phyloP scores from a whole-genome alignment of 2,113 vertebrate genomes.

The Periophthalmodon schlosseri region DNA sequence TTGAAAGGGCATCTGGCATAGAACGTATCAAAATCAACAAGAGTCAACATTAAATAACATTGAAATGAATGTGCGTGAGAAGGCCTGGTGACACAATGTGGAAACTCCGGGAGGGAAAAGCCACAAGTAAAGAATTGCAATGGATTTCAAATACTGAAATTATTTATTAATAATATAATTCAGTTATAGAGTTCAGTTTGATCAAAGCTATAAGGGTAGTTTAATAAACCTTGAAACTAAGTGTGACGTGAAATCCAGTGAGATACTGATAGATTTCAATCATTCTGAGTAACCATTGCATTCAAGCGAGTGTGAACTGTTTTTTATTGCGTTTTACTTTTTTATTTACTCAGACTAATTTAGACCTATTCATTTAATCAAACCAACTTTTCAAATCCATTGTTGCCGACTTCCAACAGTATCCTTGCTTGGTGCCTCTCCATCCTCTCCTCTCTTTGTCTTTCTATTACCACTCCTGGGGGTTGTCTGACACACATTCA shows the following conservation, averaged over 20 bases:
- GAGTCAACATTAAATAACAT: neutral
- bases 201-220: neutral
- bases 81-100: neutral
- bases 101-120: neutral
- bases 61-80: neutral
- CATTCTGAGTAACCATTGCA: neutral
- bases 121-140: neutral
- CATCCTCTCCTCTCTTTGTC: conserved; percentile 58
- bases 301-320: neutral
- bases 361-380: neutral
- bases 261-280: neutral
- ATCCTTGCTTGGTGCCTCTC: conserved; percentile 1
- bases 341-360: neutral
- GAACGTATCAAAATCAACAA: neutral
- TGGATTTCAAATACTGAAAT: neutral
- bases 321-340: neutral
- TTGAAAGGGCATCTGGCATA: neutral
- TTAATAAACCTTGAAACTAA: neutral
- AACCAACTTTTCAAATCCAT: conserved; percentile 26
- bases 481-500: conserved; percentile 63
- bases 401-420: conserved; percentile 45
- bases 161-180: neutral
- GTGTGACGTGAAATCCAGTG: neutral
- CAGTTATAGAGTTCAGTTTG: neutral
- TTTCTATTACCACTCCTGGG: conserved; percentile 33